Evolutionary conservation across 2,113 vertebrate species (phyloP).

Genomic region (Oreochromis tanganicae): DNA sequence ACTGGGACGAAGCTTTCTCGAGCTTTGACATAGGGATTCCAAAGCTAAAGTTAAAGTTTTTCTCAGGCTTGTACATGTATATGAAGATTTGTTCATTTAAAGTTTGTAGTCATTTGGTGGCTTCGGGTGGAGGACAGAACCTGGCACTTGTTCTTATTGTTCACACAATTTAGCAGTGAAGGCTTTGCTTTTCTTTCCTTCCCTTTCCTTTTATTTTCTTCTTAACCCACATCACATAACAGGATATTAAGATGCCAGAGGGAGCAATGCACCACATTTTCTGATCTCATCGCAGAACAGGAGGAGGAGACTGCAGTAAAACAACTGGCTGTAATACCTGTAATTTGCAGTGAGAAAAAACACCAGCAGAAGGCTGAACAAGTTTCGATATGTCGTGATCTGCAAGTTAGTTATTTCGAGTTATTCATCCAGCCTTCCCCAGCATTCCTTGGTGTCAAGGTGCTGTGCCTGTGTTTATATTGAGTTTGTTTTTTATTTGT

Average conservation of each 20-base stretch:
- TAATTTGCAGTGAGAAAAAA: neutral
- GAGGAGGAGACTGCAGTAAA: neutral
- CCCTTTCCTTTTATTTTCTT: neutral
- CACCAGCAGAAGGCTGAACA: neutral
- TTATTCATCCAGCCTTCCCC: neutral
- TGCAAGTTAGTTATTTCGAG: neutral
- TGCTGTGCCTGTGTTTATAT: neutral
- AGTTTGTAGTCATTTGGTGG: neutral
- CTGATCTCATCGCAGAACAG: neutral
- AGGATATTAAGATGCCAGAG: neutral
- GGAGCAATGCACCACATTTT: neutral
- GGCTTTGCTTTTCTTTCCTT: neutral
- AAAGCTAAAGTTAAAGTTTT: neutral
- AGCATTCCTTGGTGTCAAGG: neutral
- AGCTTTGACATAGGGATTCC: neutral
- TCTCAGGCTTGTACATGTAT: neutral
- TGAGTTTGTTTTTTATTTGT: neutral
- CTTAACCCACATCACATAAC: neutral
- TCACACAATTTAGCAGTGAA: neutral
- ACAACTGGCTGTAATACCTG: neutral
- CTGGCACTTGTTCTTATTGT: neutral
- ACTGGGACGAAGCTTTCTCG: neutral
- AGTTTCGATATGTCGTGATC: neutral
- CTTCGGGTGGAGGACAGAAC: neutral
- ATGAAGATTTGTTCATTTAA: neutral